Base-by-base conservation (phyloP, 2,797 vertebrate species). In the Pogonophryne albipinna region DNA sequence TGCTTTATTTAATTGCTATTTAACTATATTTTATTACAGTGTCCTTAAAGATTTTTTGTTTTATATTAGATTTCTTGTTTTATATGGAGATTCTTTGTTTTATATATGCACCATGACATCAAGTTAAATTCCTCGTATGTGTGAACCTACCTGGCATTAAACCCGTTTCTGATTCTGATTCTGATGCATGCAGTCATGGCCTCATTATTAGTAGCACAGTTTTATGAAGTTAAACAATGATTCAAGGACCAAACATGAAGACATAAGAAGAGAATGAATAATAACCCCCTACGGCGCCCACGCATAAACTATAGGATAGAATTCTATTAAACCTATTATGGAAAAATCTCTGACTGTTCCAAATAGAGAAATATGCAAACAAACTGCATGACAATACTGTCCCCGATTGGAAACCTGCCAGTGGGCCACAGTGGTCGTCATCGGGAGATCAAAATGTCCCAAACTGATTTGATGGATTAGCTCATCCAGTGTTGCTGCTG, bases 391-490 rank as follows among this genome's bases (percentile, higher is more conserved):
- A 58, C 45, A 47, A 66, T 57, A 38, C 55, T 63, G 42, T 62
- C 17, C 16, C 20, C 44, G 7, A 12, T 11, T 51, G 74, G 56
- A 79, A 65, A 69, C 0, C 0, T 46, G 42, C 78, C 85, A 78
- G 53, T 41, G 4, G 58, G 66, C 82, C 70, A 79, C 75, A 44
- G 65, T 13, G 23, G n/a, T 51, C 6, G 76, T 59, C 71, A 74
- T 82, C 63, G 47, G 7, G 57, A 71, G 83, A 84, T 86, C 49
- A 86, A 82, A 75, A 78, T 46, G 74, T 13, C 51, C 71, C 73
- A 38, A 82, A 86, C 66, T 85, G 85, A 86, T 87, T 44, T 78
- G 63, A 59, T 77, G 79, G 86, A 82, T 87, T 83, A 85, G 77
- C 41, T 57, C 5, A 66, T 72, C 60, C 58, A 31, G 66, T 57